Conservation (phyloP, 1,140 invertebrate genomes). For the Zaprionus camerounensis region DNA sequence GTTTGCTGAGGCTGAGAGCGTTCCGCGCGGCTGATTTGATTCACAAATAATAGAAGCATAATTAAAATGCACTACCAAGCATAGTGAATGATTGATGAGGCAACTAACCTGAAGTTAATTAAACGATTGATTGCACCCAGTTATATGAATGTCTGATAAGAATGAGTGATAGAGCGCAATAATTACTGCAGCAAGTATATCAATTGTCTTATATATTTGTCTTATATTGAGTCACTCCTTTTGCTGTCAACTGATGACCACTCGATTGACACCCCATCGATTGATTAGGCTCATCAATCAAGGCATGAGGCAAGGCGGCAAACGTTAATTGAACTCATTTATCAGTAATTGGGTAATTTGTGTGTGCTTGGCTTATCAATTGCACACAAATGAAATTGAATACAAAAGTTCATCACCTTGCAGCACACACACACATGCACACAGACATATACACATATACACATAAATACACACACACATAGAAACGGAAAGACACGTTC, state of each 20-base stretch:
- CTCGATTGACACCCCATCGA: constrained; percentile 31
- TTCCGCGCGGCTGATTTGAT: too few species aligned
- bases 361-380: constrained; percentile 25
- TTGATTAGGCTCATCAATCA: constrained; percentile 43
- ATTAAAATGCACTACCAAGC: too few species aligned
- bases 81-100: background rate
- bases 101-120: background rate
- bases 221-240: background rate
- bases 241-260: constrained; percentile 12
- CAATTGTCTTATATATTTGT: background rate
- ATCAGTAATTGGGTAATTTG: constrained; percentile 20
- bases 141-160: background rate
- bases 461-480: background rate
- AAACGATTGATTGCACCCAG: background rate
- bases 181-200: background rate
- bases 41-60: too few species aligned
- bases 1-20: background rate
- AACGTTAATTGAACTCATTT: constrained; percentile 30
- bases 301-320: constrained; percentile 22
- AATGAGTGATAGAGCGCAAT: background rate
- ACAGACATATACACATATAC: background rate
- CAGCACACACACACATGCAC: background rate
- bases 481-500: background rate
- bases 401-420: constrained; percentile 50
- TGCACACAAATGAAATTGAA: constrained; percentile 57